A percentile compares a stretch with the other conserved stretches of the same genome.
Evolutionary conservation across 2,113 vertebrate genomes (phyloP).

Genomic region (Phyllopteryx taeniolatus): DNA sequence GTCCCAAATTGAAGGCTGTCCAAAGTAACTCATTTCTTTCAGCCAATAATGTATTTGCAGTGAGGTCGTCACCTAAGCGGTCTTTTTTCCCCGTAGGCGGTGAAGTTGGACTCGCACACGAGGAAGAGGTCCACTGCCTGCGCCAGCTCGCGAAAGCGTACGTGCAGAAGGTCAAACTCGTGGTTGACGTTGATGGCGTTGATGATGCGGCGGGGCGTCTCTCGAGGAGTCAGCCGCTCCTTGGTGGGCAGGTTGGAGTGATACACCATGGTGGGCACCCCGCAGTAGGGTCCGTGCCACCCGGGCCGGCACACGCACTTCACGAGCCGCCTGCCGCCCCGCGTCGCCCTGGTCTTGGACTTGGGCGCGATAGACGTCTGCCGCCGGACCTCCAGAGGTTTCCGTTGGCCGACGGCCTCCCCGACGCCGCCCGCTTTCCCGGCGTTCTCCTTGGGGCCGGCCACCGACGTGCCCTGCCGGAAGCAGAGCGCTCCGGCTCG

Average conservation of each 20-base stretch:
- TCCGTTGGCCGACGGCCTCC: conserved; percentile 61
- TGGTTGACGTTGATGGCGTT: conserved; percentile 98
- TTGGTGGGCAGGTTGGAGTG: conserved; percentile 97
- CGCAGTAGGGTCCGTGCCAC: conserved; percentile 96
- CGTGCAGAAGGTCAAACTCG: conserved; percentile 93
- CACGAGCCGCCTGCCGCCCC: conserved; percentile 82
- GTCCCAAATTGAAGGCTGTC: too few species aligned
- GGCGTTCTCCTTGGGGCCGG: conserved; percentile 73
- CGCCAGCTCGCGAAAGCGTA: conserved; percentile 88
- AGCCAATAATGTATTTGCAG: background rate
- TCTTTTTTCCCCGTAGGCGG: conserved; percentile 88
- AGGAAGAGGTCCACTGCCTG: conserved; percentile 90
- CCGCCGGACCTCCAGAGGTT: conserved; percentile 49
- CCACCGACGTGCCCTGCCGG: conserved; percentile 85
- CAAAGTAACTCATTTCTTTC: background rate
- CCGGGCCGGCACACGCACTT: conserved; percentile 91
- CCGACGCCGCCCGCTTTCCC: conserved; percentile 49
- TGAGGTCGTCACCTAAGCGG: conserved; percentile 72
- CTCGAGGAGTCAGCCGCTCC: conserved; percentile 86
- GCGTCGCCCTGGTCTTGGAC: conserved; percentile 57
- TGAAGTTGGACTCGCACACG: conserved; percentile 97
- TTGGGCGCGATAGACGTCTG: conserved; percentile 41
- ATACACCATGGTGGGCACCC: conserved; percentile 95
- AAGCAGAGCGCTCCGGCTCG: conserved; percentile 92
- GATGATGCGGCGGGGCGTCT: conserved; percentile 84